Percentiles rank a stretch among this genome's conserved stretches.
These are phyloP conservation scores for Aradus depressus DNA, from an alignment of 2,888 invertebrate genomes.

Conservation along the genomic window DNA sequence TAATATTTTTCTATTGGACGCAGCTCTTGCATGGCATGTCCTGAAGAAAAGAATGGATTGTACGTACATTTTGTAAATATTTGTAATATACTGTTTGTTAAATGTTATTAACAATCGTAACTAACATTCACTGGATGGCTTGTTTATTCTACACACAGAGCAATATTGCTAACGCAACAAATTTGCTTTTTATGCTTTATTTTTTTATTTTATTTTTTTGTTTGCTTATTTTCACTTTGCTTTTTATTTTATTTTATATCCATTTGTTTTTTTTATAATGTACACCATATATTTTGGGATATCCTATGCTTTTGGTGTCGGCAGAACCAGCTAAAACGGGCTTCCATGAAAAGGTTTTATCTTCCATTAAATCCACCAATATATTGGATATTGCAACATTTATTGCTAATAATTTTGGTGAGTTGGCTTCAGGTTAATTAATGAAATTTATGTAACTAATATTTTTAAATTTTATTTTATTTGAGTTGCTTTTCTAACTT, in stretches of 20 bases:
- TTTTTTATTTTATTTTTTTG: neutral
- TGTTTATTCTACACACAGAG: neutral
- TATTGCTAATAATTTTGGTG: conserved; percentile 23
- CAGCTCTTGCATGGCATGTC: conserved; percentile 88
- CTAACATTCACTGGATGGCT: neutral
- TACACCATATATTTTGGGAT: conserved; percentile 4
- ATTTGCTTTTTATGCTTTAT: no score
- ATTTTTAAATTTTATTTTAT: conserved; percentile 8
- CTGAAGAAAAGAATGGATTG: conserved; percentile 83
- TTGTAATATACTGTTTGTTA: conserved; percentile 16
- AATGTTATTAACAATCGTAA: conserved; percentile 2
- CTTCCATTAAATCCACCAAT: conserved; percentile 25
- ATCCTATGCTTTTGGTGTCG: conserved; percentile 24
- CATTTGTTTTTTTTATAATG: neutral
- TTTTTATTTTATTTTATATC: neutral
- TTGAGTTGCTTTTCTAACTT: neutral
- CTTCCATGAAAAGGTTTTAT: conserved; percentile 27
- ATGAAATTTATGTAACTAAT: conserved; percentile 10
- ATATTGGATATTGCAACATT: conserved; percentile 26
- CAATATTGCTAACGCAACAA: no score
- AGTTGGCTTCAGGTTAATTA: conserved; percentile 16
- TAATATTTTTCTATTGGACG: conserved; percentile 33
- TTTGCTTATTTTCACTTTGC: neutral
- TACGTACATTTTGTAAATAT: conserved; percentile 45
- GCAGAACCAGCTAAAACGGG: conserved; percentile 26